Percentiles rank a stretch among this genome's conserved stretches.
phyloP scores from a whole-genome alignment of 1,140 invertebrate species.

The Dryas iulia region DNA sequence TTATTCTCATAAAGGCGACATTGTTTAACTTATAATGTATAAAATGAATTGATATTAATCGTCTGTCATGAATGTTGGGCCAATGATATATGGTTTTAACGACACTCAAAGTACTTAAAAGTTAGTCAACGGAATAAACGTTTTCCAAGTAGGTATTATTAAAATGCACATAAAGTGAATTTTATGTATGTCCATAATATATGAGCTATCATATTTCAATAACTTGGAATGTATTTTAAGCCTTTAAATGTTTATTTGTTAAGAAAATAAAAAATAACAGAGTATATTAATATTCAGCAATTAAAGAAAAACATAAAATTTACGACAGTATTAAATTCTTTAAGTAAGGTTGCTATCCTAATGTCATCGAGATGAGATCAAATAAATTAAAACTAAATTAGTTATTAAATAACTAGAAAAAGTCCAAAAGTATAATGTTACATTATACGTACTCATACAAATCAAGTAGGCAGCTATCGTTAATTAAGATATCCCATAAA shows the following conservation, averaged over 20 bases:
- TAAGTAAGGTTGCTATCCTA: background rate
- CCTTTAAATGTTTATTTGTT: background rate
- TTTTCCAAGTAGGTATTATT: background rate
- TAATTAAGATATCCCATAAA: background rate
- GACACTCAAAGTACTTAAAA: background rate
- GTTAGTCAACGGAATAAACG: background rate
- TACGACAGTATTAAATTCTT: background rate
- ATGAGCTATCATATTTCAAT: background rate
- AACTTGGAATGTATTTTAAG: background rate
- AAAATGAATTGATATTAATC: background rate
- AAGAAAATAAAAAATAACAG: background rate
- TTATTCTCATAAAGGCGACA: constrained; percentile 15
- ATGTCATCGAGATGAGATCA: background rate
- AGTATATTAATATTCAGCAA: background rate
- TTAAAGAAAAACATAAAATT: constrained; percentile 11
- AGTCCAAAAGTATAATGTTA: background rate
- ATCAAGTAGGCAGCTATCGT: background rate
- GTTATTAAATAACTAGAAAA: background rate
- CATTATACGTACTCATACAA: background rate
- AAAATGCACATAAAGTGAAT: background rate
- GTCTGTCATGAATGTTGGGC: background rate
- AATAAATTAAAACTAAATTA: background rate
- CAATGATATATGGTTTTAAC: background rate
- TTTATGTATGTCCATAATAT: background rate
- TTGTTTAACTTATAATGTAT: constrained; percentile 3